Evolutionary conservation across 2,888 invertebrate genomes (phyloP).

Genomic region (Geophilus truncorum): DNA sequence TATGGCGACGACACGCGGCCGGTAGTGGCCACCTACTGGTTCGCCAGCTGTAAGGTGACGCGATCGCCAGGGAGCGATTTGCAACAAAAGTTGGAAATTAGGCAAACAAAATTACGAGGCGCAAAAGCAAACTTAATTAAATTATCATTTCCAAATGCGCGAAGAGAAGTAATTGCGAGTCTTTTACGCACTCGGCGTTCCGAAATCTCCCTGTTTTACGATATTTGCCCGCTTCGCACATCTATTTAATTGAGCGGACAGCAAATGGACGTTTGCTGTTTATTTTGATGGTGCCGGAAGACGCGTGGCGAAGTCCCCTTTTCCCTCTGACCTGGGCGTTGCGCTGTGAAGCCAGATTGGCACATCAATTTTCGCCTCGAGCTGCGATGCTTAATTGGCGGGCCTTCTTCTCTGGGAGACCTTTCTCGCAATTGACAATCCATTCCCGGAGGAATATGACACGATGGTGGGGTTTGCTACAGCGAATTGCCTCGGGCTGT

Average conservation of each 20-base stretch:
- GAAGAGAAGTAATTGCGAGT: constrained; percentile 12
- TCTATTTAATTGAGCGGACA: not conserved
- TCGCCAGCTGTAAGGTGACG: not conserved
- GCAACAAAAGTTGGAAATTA: constrained; percentile 10
- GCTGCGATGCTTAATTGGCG: constrained; percentile 3
- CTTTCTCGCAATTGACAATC: constrained; percentile 25
- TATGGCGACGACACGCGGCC: not conserved
- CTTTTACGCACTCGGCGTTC: not conserved
- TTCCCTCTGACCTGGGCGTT: too few relatives aligned
- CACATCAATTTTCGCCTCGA: constrained; percentile 27
- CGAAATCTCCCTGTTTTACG: not conserved
- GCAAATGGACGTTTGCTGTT: constrained; percentile 7
- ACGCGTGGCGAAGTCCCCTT: not conserved
- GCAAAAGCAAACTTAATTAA: not conserved
- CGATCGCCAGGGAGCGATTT: constrained; percentile 7
- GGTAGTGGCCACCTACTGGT: not conserved
- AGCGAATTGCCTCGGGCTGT: constrained; percentile 9
- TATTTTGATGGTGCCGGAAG: not conserved
- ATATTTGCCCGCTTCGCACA: not conserved
- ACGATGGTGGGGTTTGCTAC: not conserved
- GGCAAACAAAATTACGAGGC: constrained; percentile 6
- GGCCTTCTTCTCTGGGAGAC: not conserved
- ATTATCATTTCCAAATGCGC: constrained; percentile 11
- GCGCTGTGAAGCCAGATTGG: not conserved
- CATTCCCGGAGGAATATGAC: not conserved